A percentile compares a stretch with the other conserved stretches of the same genome.
Conservation (phyloP, 2,797 vertebrate species). For the Podargus strigoides region DNA sequence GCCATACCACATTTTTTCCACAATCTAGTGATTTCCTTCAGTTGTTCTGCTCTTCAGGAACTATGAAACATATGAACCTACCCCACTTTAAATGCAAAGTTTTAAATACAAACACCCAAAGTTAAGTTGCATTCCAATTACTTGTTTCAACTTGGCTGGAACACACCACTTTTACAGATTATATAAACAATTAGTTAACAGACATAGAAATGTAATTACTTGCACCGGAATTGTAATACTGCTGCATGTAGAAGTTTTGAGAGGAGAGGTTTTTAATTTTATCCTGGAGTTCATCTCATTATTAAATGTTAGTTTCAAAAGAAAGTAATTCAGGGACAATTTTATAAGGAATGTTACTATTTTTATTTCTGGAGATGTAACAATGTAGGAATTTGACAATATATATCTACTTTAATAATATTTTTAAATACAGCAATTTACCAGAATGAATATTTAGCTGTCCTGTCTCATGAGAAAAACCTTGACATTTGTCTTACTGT, state of each 20-base stretch:
- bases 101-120: background rate
- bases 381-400: background rate
- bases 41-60: background rate
- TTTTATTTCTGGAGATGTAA: background rate
- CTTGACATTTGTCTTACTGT: background rate
- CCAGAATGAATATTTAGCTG: background rate
- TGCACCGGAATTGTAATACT: background rate
- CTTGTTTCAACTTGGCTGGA: background rate
- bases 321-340: background rate
- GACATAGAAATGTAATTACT: background rate
- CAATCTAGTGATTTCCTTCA: background rate
- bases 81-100: background rate
- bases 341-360: background rate
- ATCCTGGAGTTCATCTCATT: background rate
- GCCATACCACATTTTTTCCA: background rate
- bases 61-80: background rate
- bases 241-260: background rate
- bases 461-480: background rate
- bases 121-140: background rate
- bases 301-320: background rate
- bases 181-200: background rate
- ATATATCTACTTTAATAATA: background rate
- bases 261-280: background rate
- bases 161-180: background rate
- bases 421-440: background rate